Percentiles rank a stretch among this genome's conserved stretches.
phyloP scores from a whole-genome alignment of 2,888 invertebrate species.

The Polydesmus complanatus region DNA sequence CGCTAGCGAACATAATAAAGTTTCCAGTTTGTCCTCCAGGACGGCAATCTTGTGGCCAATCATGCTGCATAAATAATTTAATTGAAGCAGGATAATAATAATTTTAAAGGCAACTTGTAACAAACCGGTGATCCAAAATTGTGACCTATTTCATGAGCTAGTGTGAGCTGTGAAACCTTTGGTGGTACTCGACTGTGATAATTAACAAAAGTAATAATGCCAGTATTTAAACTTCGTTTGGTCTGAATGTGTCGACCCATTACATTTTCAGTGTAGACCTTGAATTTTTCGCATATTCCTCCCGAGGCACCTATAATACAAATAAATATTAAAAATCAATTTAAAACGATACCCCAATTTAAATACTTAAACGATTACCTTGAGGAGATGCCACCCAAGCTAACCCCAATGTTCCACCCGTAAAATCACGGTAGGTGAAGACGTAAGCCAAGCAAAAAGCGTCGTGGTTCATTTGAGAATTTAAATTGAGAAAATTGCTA shows the following conservation, averaged over 20 bases:
- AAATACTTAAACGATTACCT: constrained; percentile 27
- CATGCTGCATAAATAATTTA: constrained; percentile 52
- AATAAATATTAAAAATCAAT: neutral
- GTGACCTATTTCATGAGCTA: constrained; percentile 95
- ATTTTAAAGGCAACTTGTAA: neutral
- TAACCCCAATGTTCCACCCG: constrained; percentile 90
- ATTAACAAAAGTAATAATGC: constrained; percentile 97
- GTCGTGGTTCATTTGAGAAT: constrained; percentile 92
- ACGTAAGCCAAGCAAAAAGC: constrained; percentile 99
- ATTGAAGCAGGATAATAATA: neutral
- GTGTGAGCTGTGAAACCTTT: constrained; percentile 89
- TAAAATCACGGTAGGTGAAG: constrained; percentile 89
- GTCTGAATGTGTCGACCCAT: constrained; percentile 88
- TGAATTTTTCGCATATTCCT: constrained; percentile 96
- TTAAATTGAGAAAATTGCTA: constrained; percentile 94
- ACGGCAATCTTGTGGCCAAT: constrained; percentile 71
- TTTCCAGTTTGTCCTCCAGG: constrained; percentile 87
- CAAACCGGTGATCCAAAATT: constrained; percentile 93
- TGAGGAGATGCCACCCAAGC: constrained; percentile 99
- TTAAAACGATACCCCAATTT: neutral
- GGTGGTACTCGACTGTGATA: constrained; percentile 94
- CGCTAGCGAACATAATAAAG: constrained; percentile 99
- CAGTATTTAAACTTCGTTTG: constrained; percentile 89
- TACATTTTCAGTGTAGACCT: constrained; percentile 90
- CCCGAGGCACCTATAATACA: constrained; percentile 69